Evolutionary conservation across 1,140 invertebrate species (phyloP), one percentile per base, ranked within the genome.

Genomic region (Drosophila paulistorum): DNA sequence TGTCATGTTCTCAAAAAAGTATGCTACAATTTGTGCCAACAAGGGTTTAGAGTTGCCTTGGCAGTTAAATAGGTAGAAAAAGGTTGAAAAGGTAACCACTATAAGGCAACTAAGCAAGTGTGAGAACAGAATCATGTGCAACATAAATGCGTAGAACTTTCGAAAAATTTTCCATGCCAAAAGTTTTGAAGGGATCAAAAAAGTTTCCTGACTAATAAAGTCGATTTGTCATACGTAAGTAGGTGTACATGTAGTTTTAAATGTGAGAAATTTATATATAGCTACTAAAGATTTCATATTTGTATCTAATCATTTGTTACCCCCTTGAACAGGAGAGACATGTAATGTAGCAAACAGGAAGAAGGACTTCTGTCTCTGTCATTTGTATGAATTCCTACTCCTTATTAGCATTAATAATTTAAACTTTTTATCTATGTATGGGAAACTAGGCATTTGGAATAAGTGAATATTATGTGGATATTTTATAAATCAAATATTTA

Each of bases 1-100:
- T 65, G 62, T 68, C 65, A 73, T 64, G 23, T 55, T 64, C 68
- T 55, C 75, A 35, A 61, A 75, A 78, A 78, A 71, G 68, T 75
- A 71, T 78, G 72, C 76, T 68, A 71, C 63, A 71, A 9, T 45
- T 63, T 72, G 60, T 64, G 65, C 30, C 17, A 62, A 69, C 59
- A 68, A 45, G 45, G 14, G 57, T 23, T 37, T 5, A 59, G 26
- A 14, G 30, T 33, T 54, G 13, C 42, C 35, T 54, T 35, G 17
- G 11, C 20, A 14, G 41, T 48, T 11, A 37, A 9, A 26, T 62
- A 30, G 17, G 60, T 62, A 45, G 42, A 23, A n/a, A 17, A 26
- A 55, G 37, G 37, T 51, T 11, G 17, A 51, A 51, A 51, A 23
- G 45, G 45, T 51, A 51, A 23, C 14, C 45, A 48, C 35, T 37